Evolutionary conservation across 1,140 invertebrate species (phyloP).

Genomic region (Tetramorium alpestre): DNA sequence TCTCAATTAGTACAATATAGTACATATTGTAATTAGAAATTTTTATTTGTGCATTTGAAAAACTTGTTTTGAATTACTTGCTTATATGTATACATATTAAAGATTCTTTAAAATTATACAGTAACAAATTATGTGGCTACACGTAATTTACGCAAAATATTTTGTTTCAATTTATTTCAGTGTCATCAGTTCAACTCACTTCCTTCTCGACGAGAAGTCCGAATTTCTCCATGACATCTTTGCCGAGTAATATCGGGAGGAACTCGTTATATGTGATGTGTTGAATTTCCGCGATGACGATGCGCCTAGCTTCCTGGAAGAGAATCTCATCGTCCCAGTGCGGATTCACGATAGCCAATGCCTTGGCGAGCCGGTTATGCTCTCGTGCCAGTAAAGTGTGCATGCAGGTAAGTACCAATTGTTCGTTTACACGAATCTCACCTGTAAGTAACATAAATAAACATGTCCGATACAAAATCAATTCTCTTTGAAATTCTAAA

Average conservation of each 20-base stretch:
- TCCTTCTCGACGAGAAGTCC: conserved; percentile 93
- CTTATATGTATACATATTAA: background rate
- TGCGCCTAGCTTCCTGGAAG: conserved; percentile 96
- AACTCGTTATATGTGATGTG: conserved; percentile 98
- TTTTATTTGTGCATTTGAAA: background rate
- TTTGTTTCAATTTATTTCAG: conserved; percentile 4
- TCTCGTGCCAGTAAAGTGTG: conserved; percentile 95
- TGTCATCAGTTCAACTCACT: conserved; percentile 82
- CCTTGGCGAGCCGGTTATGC: conserved; percentile 94
- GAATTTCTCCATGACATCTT: conserved; percentile 97
- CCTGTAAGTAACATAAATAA: conserved; percentile 85
- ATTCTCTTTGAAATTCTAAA: background rate
- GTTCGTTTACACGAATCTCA: conserved; percentile 97
- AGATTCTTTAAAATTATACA: background rate
- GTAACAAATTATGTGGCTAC: background rate
- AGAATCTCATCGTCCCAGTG: conserved; percentile 98
- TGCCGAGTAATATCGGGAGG: conserved; percentile 96
- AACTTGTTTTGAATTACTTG: background rate
- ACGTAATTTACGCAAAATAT: background rate
- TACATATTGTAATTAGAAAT: background rate
- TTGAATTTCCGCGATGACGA: conserved; percentile 96
- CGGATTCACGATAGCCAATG: conserved; percentile 92
- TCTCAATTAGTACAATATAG: background rate
- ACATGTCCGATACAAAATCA: background rate
- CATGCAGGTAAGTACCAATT: conserved; percentile 95